A percentile compares a stretch with the other conserved stretches of the same genome.
Evolutionary conservation across 2,888 invertebrate genomes (phyloP).

Genomic region (Agrochola circellaris): DNA sequence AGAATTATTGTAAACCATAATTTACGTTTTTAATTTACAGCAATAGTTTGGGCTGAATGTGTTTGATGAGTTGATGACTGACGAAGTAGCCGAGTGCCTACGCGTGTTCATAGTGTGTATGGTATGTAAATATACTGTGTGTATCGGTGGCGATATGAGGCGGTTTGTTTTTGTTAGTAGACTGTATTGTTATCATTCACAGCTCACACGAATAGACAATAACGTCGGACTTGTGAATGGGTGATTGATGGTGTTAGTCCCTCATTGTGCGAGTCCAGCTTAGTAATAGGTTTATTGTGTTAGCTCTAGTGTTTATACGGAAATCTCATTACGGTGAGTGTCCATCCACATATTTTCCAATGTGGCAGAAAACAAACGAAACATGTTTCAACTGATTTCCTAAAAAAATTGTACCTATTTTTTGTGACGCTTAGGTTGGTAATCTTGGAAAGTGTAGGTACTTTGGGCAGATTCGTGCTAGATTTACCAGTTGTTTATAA

Average conservation of each 20-base stretch:
- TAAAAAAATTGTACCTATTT: not conserved
- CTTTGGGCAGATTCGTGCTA: conserved; percentile 20
- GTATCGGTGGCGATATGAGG: conserved; percentile 67
- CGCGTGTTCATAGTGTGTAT: conserved; percentile 72
- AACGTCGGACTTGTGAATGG: conserved; percentile 60
- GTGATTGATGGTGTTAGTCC: conserved; percentile 61
- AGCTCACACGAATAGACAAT: conserved; percentile 73
- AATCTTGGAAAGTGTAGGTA: not conserved
- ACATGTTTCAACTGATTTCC: not conserved
- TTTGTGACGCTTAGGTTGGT: not conserved
- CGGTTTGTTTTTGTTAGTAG: conserved; percentile 77
- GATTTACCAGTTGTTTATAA: conserved; percentile 62
- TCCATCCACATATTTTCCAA: conserved; percentile 43
- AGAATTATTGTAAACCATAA: conserved; percentile 50
- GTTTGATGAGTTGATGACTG: conserved; percentile 65
- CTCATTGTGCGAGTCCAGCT: conserved; percentile 65
- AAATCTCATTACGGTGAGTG: conserved; percentile 45
- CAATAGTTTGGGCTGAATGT: conserved; percentile 70
- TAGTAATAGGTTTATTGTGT: conserved; percentile 58
- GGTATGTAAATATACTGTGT: conserved; percentile 71
- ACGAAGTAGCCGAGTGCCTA: conserved; percentile 59
- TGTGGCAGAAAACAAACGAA: not conserved
- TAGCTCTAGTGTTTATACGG: conserved; percentile 44
- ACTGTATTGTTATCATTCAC: conserved; percentile 75
- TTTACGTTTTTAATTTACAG: conserved; percentile 63